Evolutionary conservation across 2,888 invertebrate species (phyloP).

Genomic region (Phoenoteleia sp.): DNA sequence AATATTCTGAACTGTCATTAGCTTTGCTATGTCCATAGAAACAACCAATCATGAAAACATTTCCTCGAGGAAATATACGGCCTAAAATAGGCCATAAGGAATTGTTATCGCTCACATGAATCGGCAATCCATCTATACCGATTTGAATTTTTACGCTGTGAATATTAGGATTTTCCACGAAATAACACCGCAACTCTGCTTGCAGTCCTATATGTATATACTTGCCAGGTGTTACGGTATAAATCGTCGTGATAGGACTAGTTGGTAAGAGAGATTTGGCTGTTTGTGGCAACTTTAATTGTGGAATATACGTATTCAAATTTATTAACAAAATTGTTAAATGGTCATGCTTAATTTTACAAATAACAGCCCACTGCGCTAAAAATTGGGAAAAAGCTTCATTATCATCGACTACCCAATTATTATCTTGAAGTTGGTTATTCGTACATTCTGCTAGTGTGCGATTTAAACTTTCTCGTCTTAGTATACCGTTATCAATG

Average conservation of each 20-base stretch:
- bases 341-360: constrained; percentile 11
- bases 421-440: too few relatives aligned
- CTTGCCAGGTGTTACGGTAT: not conserved
- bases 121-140: constrained; percentile 18
- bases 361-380: not conserved
- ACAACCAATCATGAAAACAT: constrained; percentile 2
- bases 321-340: not conserved
- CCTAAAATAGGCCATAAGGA: constrained; percentile 14
- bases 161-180: not conserved
- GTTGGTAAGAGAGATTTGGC: not conserved
- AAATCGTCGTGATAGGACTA: not conserved
- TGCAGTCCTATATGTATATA: constrained; percentile 1
- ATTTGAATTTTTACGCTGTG: not conserved
- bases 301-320: not conserved
- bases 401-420: too few relatives aligned
- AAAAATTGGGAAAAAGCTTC: not conserved
- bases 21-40: constrained; percentile 7
- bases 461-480: too few relatives aligned
- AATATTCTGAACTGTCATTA: not conserved
- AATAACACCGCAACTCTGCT: not conserved
- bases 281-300: not conserved
- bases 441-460: too few relatives aligned
- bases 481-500: too few relatives aligned
- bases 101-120: not conserved
- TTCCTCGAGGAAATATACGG: not conserved